A percentile compares a stretch with the other conserved stretches of the same genome.
These are phyloP conservation scores for Caprella mutica DNA, from an alignment of 2,888 invertebrate genomes.

Conservation along the genomic window DNA sequence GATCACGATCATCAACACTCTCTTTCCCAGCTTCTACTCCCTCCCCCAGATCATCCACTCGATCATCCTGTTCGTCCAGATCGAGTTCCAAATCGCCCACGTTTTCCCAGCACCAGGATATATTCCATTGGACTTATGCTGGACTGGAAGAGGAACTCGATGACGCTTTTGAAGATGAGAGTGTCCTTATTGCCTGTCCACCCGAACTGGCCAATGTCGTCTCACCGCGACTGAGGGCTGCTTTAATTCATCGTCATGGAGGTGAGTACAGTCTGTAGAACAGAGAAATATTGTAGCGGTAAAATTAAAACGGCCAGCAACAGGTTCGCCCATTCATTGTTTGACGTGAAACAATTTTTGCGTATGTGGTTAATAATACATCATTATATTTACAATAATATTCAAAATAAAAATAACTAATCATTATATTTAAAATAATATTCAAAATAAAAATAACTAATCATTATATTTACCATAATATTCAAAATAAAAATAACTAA, in stretches of 20 bases:
- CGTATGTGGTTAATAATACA: no score
- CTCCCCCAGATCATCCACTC: background rate
- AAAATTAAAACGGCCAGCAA: no score
- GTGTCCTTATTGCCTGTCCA: background rate
- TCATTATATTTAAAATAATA: no score
- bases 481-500: no score
- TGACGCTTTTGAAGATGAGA: slow-evolving; percentile 1
- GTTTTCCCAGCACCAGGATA: slow-evolving; percentile 3
- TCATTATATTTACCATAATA: no score
- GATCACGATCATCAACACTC: slow-evolving; percentile 1
- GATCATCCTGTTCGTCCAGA: background rate
- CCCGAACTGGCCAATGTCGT: slow-evolving; percentile 2
- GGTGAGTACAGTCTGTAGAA: no score
- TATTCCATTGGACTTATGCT: background rate
- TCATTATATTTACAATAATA: no score
- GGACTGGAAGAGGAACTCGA: slow-evolving; percentile 8
- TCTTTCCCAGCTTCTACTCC: slow-evolving; percentile 2
- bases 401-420: no score
- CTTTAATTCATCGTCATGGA: slow-evolving; percentile 1
- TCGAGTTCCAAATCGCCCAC: slow-evolving; percentile 3
- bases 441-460: no score
- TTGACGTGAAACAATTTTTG: no score
- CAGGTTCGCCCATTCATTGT: no score
- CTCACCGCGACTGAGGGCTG: background rate
- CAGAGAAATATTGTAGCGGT: no score